Percentiles rank a stretch among this genome's conserved stretches.
Conservation (phyloP, 2,797 vertebrate species). For the Hoplostethus mediterraneus region DNA sequence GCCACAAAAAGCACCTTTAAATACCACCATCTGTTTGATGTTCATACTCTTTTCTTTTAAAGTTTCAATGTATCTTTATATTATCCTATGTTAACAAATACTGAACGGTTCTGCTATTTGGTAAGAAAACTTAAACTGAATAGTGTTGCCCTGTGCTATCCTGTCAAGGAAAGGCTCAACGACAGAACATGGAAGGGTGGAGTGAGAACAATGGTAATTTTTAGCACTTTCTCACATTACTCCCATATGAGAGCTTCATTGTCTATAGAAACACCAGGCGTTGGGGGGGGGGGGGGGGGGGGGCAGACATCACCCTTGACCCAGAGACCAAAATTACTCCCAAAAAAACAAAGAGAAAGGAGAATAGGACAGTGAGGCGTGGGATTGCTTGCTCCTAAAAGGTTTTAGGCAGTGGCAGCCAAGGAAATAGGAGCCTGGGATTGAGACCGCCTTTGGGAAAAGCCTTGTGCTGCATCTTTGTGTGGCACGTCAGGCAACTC, state of each 20-base stretch:
- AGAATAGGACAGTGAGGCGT: constrained; percentile 20
- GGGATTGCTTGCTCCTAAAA: constrained; percentile 41
- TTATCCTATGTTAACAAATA: too few species aligned
- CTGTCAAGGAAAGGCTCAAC: neutral
- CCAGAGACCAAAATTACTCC: neutral
- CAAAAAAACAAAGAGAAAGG: constrained; percentile 20
- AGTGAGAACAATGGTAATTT: constrained; percentile 7
- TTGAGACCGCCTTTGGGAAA: constrained; percentile 34
- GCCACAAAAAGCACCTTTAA: too few species aligned
- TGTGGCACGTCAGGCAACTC: constrained; percentile 1
- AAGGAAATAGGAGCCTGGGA: constrained; percentile 52
- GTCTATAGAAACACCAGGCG: constrained; percentile 18
- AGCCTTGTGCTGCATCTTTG: constrained; percentile 14
- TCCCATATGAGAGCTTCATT: constrained; percentile 25
- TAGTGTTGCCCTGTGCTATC: constrained; percentile 7
- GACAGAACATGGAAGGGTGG: constrained; percentile 37
- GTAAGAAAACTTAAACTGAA: neutral
- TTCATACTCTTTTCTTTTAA: too few species aligned
- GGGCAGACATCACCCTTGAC: constrained; percentile 45
- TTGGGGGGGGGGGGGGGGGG: neutral
- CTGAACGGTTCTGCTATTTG: too few species aligned
- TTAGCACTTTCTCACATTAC: constrained; percentile 48
- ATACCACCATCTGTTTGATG: too few species aligned
- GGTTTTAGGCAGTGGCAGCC: constrained; percentile 19
- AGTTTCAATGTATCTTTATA: too few species aligned